A percentile compares a stretch with the other conserved stretches of the same genome.
These are phyloP conservation scores for Melitaea cinxia DNA, from an alignment of 1,140 invertebrate species.

Conservation along the genomic window DNA sequence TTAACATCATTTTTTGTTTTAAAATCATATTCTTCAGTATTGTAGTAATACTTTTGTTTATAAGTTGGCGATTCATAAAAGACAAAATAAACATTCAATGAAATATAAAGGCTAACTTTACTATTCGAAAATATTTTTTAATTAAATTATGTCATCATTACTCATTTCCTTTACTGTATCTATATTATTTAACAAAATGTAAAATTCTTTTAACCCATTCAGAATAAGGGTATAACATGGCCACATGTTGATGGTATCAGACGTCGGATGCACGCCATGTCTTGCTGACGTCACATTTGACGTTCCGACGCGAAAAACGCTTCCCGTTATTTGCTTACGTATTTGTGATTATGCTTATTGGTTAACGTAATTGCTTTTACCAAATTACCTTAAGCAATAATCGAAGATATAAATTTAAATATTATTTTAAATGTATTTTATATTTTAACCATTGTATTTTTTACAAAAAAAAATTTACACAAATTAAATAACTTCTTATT, in stretches of 20 bases:
- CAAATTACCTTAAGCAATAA: conserved; percentile 15
- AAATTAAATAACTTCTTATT: too few species aligned
- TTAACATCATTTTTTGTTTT: too few species aligned
- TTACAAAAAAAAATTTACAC: too few species aligned
- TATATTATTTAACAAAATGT: too few species aligned
- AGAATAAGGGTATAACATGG: conserved; percentile 20
- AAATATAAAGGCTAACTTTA: too few species aligned
- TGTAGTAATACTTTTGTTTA: too few species aligned
- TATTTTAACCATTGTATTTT: background rate
- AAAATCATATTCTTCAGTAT: too few species aligned
- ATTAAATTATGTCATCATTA: too few species aligned
- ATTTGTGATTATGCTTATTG: conserved; percentile 44
- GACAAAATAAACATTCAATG: too few species aligned
- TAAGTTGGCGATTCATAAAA: too few species aligned
- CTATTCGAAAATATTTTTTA: too few species aligned
- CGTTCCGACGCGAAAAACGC: conserved; percentile 52
- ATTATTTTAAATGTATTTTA: background rate
- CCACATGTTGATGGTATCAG: conserved; percentile 56
- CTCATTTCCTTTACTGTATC: too few species aligned
- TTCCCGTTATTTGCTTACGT: conserved; percentile 40
- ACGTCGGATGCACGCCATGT: conserved; percentile 68
- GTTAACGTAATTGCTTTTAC: conserved; percentile 26
- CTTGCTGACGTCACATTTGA: conserved; percentile 61
- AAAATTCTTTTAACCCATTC: background rate
- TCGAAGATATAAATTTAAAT: background rate